Conservation (phyloP, 2,888 invertebrate genomes). For the Himalopsyche kuldschensis region DNA sequence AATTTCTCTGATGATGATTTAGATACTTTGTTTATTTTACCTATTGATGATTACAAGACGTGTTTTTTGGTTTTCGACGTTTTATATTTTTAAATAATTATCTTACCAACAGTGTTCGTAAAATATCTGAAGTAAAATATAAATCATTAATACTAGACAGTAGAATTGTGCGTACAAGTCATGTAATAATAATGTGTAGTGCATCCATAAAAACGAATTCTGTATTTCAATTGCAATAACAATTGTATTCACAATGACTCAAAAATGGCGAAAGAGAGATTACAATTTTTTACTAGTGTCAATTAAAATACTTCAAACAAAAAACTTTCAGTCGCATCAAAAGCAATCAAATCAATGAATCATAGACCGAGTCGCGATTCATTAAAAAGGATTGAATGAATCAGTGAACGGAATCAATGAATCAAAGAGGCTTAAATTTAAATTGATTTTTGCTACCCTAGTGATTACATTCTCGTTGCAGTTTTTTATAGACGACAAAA, state of each 20-base stretch:
- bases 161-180: too few relatives aligned
- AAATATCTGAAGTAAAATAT: too few relatives aligned
- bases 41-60: too few relatives aligned
- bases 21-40: too few relatives aligned
- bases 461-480: not conserved
- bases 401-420: not conserved
- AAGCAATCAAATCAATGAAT: not conserved
- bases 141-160: too few relatives aligned
- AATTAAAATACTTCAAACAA: not conserved
- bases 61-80: too few relatives aligned
- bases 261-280: not conserved
- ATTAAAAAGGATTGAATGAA: not conserved
- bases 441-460: not conserved
- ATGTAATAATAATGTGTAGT: not conserved
- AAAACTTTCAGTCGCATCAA: not conserved
- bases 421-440: not conserved
- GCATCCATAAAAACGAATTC: too few relatives aligned
- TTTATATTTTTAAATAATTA: too few relatives aligned
- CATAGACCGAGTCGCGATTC: not conserved
- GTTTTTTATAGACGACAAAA: too few relatives aligned
- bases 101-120: too few relatives aligned
- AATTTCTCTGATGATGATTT: too few relatives aligned
- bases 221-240: too few relatives aligned
- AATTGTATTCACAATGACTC: not conserved
- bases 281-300: not conserved